Evolutionary conservation across 2,113 vertebrate genomes (phyloP).

Genomic region (Rynchops niger): DNA sequence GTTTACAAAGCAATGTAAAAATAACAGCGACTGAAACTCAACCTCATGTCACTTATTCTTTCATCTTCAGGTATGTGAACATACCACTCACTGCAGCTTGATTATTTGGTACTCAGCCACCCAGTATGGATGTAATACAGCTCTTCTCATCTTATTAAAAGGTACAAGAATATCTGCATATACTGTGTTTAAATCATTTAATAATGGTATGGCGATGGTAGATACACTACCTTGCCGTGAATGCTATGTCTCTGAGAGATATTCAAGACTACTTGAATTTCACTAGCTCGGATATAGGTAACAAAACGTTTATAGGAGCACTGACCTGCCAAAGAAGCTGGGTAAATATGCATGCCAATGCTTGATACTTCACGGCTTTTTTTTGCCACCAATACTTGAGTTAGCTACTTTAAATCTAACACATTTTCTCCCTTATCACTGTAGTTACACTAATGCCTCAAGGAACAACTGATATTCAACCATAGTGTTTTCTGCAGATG

Average conservation of each 20-base stretch:
- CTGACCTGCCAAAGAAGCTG: neutral
- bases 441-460: neutral
- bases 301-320: neutral
- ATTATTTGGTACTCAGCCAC: neutral
- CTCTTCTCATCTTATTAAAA: neutral
- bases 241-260: neutral
- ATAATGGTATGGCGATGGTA: neutral
- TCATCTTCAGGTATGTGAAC: neutral
- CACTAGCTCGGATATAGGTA: neutral
- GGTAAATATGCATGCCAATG: neutral
- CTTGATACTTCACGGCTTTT: neutral
- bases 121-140: neutral
- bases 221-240: neutral
- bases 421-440: neutral
- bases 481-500: neutral
- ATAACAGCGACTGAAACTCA: neutral
- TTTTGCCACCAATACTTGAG: neutral
- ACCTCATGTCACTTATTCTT: neutral
- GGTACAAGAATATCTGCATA: neutral
- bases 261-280: neutral
- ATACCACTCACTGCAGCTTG: neutral
- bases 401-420: neutral
- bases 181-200: neutral
- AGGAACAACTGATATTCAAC: neutral
- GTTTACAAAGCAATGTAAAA: neutral